These are phyloP conservation scores for Drosophila jambulina DNA, from an alignment of 1,140 invertebrate species.

Conservation along the genomic window DNA sequence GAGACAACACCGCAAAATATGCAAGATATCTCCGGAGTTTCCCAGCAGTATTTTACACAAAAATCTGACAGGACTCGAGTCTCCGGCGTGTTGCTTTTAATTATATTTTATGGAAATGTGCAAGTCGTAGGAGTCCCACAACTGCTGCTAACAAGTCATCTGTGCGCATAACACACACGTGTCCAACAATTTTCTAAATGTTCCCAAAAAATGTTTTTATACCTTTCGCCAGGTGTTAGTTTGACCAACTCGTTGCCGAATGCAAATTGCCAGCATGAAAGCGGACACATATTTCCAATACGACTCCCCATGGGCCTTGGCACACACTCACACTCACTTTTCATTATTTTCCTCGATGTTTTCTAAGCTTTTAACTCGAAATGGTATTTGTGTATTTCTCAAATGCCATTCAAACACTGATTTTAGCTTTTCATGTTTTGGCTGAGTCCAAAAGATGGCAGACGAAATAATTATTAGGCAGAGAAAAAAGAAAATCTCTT, in stretches of 20 bases:
- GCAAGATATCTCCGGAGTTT: conserved; percentile 64
- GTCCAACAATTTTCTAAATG: conserved; percentile 30
- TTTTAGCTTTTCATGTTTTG: conserved; percentile 7
- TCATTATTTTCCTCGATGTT: conserved; percentile 2
- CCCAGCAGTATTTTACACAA: conserved; percentile 38
- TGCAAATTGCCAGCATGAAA: conserved; percentile 44
- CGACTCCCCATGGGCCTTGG: conserved; percentile 23
- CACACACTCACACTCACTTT: neutral
- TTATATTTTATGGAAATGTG: conserved; percentile 76
- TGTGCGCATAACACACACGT: conserved; percentile 16
- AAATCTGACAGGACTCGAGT: conserved; percentile 15
- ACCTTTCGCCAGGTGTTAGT: conserved; percentile 46
- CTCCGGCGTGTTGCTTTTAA: conserved; percentile 69
- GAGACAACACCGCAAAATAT: conserved; percentile 63
- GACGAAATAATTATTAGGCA: conserved; percentile 8
- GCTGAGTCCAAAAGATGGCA: neutral
- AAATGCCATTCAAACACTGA: conserved; percentile 11
- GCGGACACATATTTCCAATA: conserved; percentile 45
- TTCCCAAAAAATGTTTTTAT: conserved; percentile 6
- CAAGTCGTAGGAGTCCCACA: conserved; percentile 2
- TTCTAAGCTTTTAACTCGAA: conserved; percentile 4
- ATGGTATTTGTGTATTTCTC: conserved; percentile 12
- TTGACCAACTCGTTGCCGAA: conserved; percentile 49
- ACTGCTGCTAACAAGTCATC: conserved; percentile 57
- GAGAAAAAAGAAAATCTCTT: neutral